These are phyloP conservation scores for Hydrotaea cyrtoneurina DNA, from an alignment of 2,888 invertebrate genomes.

Conservation along the genomic window DNA sequence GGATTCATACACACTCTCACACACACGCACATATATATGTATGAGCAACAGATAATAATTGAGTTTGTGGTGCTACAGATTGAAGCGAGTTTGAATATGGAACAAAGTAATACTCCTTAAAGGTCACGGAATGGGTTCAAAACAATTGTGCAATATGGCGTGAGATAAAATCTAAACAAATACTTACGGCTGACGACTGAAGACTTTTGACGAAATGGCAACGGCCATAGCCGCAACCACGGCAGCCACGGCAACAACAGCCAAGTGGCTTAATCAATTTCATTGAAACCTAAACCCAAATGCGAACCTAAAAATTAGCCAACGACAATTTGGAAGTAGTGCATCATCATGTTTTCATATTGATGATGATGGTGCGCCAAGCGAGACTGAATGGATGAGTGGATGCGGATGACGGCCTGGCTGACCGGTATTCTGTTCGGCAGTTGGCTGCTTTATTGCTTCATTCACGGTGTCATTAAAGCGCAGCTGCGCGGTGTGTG, in stretches of 20 bases:
- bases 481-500: conserved; percentile 29
- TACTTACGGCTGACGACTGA: conserved; percentile 31
- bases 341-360: conserved; percentile 61
- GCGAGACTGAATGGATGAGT: conserved; percentile 5
- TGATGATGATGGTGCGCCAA: conserved; percentile 31
- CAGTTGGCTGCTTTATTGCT: conserved; percentile 26
- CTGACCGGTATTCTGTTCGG: not conserved
- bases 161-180: conserved; percentile 70
- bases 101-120: conserved; percentile 54
- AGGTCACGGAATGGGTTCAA: conserved; percentile 69
- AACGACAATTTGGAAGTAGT: conserved; percentile 69
- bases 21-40: not conserved
- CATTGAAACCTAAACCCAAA: conserved; percentile 20
- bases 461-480: conserved; percentile 67
- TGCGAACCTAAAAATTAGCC: conserved; percentile 49
- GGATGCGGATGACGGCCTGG: not conserved
- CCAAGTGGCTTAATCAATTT: conserved; percentile 53
- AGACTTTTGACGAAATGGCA: conserved; percentile 19
- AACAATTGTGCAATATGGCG: conserved; percentile 70
- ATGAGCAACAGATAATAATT: not conserved
- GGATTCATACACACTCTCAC: not conserved
- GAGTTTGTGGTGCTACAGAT: conserved; percentile 33
- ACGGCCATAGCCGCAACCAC: not conserved
- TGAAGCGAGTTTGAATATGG: not conserved
- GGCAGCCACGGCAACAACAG: not conserved